These are phyloP conservation scores for Sinosuthora webbiana DNA, from an alignment of 2,113 vertebrate species.

Conservation along the genomic window DNA sequence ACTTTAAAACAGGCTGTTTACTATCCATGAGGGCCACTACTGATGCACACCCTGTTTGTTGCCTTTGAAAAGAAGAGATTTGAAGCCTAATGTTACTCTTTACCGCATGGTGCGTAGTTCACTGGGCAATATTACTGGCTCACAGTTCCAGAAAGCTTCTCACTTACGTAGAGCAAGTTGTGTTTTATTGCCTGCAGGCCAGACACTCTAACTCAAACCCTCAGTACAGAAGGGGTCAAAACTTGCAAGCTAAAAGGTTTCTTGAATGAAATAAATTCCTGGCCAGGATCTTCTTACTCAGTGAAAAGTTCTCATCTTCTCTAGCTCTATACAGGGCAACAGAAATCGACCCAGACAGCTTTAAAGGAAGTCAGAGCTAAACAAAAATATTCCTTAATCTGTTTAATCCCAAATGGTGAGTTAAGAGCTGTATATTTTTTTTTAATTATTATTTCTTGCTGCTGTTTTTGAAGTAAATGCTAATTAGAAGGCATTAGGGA, in stretches of 20 bases:
- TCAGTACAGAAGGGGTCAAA: background rate
- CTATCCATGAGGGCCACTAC: background rate
- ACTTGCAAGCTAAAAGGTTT: background rate
- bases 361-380: background rate
- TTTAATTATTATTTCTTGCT: background rate
- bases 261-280: background rate
- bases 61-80: background rate
- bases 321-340: background rate
- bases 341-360: background rate
- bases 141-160: background rate
- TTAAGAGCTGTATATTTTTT: background rate
- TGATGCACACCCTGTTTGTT: background rate
- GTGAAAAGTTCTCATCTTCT: background rate
- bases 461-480: background rate
- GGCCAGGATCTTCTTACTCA: background rate
- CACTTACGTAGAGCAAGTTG: accelerated
- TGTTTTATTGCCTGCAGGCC: background rate
- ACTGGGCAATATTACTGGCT: background rate
- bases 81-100: background rate
- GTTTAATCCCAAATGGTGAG: background rate
- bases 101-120: background rate
- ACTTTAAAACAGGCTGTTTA: background rate
- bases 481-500: background rate
- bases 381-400: background rate
- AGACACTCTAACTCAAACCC: background rate